phyloP scores from a whole-genome alignment of 2,113 vertebrate species.

The Nymphicus hollandicus region DNA sequence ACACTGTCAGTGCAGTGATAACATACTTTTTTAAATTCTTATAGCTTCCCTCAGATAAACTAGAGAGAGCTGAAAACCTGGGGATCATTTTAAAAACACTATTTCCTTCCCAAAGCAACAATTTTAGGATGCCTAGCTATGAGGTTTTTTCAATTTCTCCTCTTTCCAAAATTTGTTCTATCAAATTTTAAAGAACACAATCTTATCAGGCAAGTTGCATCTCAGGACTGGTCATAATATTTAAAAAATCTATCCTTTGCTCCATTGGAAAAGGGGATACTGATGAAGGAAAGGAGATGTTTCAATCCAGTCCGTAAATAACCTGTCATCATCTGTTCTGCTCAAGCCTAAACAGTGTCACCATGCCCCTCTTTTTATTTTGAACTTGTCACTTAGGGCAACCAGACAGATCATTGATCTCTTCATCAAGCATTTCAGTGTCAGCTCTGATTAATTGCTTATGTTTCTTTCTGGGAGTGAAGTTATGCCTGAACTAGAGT shows the following conservation, averaged over 20 bases:
- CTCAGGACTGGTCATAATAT: neutral
- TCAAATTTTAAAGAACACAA: neutral
- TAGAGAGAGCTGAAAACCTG: neutral
- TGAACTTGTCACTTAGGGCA: neutral
- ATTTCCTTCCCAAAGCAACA: neutral
- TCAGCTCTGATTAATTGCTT: constrained; percentile 2
- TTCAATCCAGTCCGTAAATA: constrained; percentile 22
- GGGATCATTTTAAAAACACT: neutral
- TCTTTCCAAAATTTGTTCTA: neutral
- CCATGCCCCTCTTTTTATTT: neutral
- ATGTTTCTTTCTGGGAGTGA: neutral
- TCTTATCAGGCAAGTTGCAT: neutral
- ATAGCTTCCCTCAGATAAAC: neutral
- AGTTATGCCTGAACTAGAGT: neutral
- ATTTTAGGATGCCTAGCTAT: neutral
- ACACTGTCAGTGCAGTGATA: neutral
- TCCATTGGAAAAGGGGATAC: neutral
- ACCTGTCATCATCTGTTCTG: constrained; percentile 12
- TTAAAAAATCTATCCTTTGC: neutral
- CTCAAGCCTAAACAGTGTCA: neutral
- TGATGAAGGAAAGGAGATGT: neutral
- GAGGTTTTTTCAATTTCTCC: neutral
- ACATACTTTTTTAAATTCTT: neutral
- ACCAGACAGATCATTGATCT: neutral
- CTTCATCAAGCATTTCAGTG: neutral